Evolutionary conservation across 2,113 vertebrate species (phyloP).

Genomic region (Otocyon megalotis): DNA sequence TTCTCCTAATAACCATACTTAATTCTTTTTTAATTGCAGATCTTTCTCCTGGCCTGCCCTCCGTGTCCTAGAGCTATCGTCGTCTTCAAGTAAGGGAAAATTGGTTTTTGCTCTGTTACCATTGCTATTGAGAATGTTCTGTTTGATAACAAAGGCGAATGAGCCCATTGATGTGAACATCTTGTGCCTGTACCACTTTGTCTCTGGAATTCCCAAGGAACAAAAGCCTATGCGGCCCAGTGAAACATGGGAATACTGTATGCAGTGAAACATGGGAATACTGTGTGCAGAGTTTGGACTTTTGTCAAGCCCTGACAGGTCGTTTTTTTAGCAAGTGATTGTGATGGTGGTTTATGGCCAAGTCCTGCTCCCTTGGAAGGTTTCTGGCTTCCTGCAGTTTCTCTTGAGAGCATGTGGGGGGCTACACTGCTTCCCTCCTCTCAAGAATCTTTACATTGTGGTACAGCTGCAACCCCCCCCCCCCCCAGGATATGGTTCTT

Average conservation of each 20-base stretch:
- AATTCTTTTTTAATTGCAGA: slow-evolving; percentile 89
- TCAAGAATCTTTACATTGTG: background rate
- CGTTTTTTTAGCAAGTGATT: background rate
- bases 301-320: background rate
- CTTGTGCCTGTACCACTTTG: background rate
- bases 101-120: slow-evolving; percentile 47
- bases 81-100: slow-evolving; percentile 93
- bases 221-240: background rate
- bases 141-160: slow-evolving; percentile 19
- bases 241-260: background rate
- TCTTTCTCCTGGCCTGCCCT: slow-evolving; percentile 97
- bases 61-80: slow-evolving; percentile 93
- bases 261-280: background rate
- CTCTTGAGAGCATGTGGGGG: background rate
- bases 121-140: background rate
- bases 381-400: background rate
- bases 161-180: background rate
- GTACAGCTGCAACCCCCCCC: background rate
- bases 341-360: background rate
- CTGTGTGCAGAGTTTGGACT: background rate
- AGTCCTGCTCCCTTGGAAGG: background rate
- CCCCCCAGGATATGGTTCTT: background rate
- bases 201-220: slow-evolving; percentile 25
- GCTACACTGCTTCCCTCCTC: background rate
- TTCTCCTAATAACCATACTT: slow-evolving; percentile 65